Evolutionary conservation across 2,113 vertebrate species (phyloP), one percentile per base, ranked within the genome.

Genomic region (Nestor notabilis): DNA sequence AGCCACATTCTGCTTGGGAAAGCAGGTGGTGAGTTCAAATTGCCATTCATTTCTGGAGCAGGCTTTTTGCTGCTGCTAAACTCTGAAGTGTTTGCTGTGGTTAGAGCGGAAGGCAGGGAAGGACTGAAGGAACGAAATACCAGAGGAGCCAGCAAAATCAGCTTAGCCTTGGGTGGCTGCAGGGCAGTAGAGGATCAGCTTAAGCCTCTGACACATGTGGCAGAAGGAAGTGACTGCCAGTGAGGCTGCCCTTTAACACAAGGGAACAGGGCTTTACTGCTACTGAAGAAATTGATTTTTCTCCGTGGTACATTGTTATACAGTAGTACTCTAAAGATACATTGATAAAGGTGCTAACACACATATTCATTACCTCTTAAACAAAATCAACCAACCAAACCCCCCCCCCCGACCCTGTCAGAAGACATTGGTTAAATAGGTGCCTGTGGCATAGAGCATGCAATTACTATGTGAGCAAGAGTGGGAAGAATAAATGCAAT

Each of bases 71-170:
- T 55, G 75, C 77, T 91, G 43, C 52, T 71, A 8, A 68, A 63
- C 55, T 44, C 70, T 13, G 16, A 82, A 37, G 39, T 2, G 3
- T 56, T 87, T 87, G 78, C 93, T 79, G 23, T 41, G 58, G 65
- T 71, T 68, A 46, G 49, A 49, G n/a, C 0, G 1, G 65, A 64
- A 94, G 47, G 75, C 7, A 29, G 21, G 2, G 17, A 52, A 93
- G 56, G 61, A 64, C 27, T 19, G 44, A 68, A 83, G 44, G 88
- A 86, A 83, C 7, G 19, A 90, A 95, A 83, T 53, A 66, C 49
- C 75, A 79, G 49, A 83, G 75, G 14, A 83, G 65, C 18, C 66
- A 72, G 71, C 63, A 93, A 80, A 95, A 96, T 85, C 82, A 90
- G 87, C 89, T 94, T 95, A 96, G 63, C 6, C 1, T 29, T 4